A percentile compares a stretch with the other conserved stretches of the same genome.
Conservation (phyloP, 2,888 invertebrate species). For the Ochlodes sylvanus region DNA sequence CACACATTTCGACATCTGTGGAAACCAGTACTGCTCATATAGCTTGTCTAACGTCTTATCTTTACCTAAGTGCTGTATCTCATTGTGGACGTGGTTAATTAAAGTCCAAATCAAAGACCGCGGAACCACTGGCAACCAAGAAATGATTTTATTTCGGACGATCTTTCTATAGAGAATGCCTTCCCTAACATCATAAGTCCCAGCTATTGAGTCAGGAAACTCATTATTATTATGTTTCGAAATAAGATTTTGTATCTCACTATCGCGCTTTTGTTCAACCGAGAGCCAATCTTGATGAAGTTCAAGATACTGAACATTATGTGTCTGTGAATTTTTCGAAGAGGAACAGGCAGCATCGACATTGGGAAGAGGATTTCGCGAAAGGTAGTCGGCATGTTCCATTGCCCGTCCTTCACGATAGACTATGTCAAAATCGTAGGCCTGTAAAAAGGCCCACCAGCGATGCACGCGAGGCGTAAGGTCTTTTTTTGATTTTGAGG, state of each 20-base stretch:
- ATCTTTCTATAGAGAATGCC: slow-evolving; percentile 48
- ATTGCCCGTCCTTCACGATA: slow-evolving; percentile 44
- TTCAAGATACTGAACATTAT: slow-evolving; percentile 34
- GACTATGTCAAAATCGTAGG: slow-evolving; percentile 44
- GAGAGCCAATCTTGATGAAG: slow-evolving; percentile 45
- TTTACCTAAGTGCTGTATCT: slow-evolving; percentile 10
- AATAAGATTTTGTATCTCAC: slow-evolving; percentile 43
- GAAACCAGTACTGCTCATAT: too few relatives aligned
- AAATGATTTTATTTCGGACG: slow-evolving; percentile 39
- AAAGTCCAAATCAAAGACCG: slow-evolving; percentile 46
- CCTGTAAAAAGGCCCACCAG: slow-evolving; percentile 49
- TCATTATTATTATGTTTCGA: slow-evolving; percentile 28
- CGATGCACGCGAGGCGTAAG: slow-evolving; percentile 48
- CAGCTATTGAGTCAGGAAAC: slow-evolving; percentile 30
- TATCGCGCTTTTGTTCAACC: slow-evolving; percentile 49
- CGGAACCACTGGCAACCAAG: slow-evolving; percentile 48
- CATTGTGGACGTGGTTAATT: slow-evolving; percentile 47
- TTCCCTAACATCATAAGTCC: slow-evolving; percentile 49
- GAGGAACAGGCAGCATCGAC: neutral
- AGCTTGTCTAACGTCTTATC: too few relatives aligned
- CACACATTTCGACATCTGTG: too few relatives aligned
- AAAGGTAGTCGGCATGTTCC: slow-evolving; percentile 48
- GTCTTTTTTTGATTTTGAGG: slow-evolving; percentile 46
- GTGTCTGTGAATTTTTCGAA: slow-evolving; percentile 8
- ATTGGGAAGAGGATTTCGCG: slow-evolving; percentile 39